phyloP scores from a whole-genome alignment of 2,888 invertebrate genomes.

The Athalia cordata region DNA sequence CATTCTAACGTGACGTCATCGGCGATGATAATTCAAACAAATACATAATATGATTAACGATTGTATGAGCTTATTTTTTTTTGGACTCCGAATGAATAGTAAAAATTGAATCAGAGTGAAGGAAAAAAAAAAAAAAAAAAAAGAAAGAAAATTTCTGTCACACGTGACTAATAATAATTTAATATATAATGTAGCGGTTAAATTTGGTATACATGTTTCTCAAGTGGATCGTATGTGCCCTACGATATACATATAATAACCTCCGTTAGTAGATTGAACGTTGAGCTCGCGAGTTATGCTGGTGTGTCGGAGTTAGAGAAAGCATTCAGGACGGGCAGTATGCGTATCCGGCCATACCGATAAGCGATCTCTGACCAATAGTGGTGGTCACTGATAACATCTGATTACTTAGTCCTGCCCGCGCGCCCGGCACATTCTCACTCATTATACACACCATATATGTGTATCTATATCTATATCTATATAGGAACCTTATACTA shows the following conservation, averaged over 20 bases:
- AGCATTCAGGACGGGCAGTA: conserved; percentile 55
- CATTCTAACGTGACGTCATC: too few relatives aligned
- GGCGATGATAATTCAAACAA: too few relatives aligned
- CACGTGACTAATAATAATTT: too few relatives aligned
- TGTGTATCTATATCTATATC: neutral
- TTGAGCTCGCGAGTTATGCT: neutral
- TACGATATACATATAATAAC: neutral
- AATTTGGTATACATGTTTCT: too few relatives aligned
- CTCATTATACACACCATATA: conserved; percentile 42
- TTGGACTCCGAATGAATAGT: too few relatives aligned
- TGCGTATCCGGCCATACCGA: conserved; percentile 60
- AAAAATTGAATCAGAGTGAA: neutral
- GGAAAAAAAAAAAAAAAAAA: conserved; percentile 14
- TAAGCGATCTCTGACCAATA: conserved; percentile 64
- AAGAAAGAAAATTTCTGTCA: neutral
- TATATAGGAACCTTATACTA: too few relatives aligned
- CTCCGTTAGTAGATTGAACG: neutral
- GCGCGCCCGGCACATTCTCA: conserved; percentile 46
- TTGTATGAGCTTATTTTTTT: too few relatives aligned
- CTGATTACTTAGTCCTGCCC: conserved; percentile 62
- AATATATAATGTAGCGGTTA: too few relatives aligned
- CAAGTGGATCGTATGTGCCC: conserved; percentile 37
- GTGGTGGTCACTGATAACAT: conserved; percentile 61
- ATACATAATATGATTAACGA: too few relatives aligned
- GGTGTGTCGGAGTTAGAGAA: conserved; percentile 28